These are phyloP conservation scores for Alexandromys fortis DNA, from an alignment of 2,113 vertebrate species.

Conservation along the genomic window DNA sequence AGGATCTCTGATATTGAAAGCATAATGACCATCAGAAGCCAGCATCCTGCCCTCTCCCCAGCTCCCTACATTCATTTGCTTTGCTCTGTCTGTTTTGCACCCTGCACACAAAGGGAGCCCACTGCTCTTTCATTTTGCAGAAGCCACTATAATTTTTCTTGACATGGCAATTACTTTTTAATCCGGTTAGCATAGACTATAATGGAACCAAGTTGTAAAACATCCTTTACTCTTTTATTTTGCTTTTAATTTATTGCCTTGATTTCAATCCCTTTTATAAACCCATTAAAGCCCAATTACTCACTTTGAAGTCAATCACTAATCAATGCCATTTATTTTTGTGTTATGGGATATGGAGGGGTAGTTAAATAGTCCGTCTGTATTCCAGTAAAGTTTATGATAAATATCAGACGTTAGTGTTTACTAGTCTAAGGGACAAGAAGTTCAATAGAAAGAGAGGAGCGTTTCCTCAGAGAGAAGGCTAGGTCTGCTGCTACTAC, in stretches of 20 bases:
- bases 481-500: neutral
- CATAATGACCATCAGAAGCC: neutral
- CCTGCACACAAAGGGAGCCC: constrained; percentile 44
- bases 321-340: constrained; percentile 86
- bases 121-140: constrained; percentile 72
- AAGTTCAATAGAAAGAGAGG: neutral
- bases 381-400: constrained; percentile 64
- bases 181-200: constrained; percentile 85
- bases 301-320: constrained; percentile 87
- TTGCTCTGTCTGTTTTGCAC: constrained; percentile 29
- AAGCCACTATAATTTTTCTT: constrained; percentile 84
- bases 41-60: neutral
- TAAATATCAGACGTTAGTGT: constrained; percentile 48
- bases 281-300: constrained; percentile 86
- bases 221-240: constrained; percentile 85
- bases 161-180: constrained; percentile 87
- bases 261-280: constrained; percentile 86
- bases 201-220: constrained; percentile 88
- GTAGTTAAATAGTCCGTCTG: constrained; percentile 43
- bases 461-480: neutral
- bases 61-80: neutral
- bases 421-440: constrained; percentile 4
- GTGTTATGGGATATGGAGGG: constrained; percentile 27
- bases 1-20: neutral
- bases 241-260: constrained; percentile 85